Conservation (phyloP, 2,888 invertebrate genomes). For the Liopterus haemorrhoidalis region DNA sequence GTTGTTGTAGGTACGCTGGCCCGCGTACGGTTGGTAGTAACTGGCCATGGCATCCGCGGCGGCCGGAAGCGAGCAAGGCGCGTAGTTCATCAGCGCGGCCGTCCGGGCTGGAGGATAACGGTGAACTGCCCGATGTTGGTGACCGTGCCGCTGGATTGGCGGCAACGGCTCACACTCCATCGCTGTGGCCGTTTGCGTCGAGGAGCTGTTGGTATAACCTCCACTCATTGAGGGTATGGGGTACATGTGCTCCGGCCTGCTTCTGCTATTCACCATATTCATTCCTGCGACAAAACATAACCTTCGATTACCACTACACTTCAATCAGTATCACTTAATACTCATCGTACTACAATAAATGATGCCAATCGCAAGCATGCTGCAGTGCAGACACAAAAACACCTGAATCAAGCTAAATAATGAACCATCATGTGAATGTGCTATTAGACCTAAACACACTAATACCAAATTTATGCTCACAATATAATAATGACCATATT, state of each 20-base stretch:
- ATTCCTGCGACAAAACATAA: constrained; percentile 41
- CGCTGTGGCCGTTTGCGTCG: constrained; percentile 45
- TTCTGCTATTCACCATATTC: constrained; percentile 46
- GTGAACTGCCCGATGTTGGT: constrained; percentile 39
- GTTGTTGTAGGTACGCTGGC: constrained; percentile 41
- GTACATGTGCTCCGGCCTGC: constrained; percentile 38
- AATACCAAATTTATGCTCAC: no score
- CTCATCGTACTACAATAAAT: no score
- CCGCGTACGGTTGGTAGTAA: constrained; percentile 38
- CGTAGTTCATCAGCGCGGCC: constrained; percentile 46
- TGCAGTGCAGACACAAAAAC: neutral
- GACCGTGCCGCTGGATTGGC: constrained; percentile 39
- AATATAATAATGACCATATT: no score
- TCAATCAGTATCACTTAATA: no score
- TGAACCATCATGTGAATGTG: no score
- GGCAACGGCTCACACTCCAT: constrained; percentile 77
- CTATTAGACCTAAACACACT: no score
- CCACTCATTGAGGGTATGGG: constrained; percentile 34
- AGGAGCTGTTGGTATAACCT: constrained; percentile 33
- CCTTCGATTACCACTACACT: no score
- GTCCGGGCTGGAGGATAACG: constrained; percentile 35
- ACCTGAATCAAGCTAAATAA: no score
- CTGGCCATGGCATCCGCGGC: constrained; percentile 44
- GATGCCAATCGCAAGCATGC: neutral
- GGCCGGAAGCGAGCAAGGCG: constrained; percentile 43